Base-by-base conservation (phyloP, 2,797 vertebrate species). In the Micromesistius poutassou region DNA sequence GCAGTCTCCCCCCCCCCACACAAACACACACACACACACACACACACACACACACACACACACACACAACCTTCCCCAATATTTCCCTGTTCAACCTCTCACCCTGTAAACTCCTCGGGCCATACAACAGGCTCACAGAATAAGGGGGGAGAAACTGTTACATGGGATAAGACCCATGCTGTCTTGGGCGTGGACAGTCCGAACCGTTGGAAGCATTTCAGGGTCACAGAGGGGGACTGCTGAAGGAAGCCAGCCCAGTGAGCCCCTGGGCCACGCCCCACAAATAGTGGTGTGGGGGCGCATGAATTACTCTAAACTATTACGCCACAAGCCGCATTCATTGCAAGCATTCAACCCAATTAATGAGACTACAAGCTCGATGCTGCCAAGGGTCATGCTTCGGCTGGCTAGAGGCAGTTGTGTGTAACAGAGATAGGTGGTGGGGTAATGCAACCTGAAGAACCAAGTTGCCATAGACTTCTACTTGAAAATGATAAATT, bases 121-220 rank as follows among this genome's bases (percentile, higher is more conserved):
- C 71, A 19, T 77, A 71, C 30, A 38, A 28, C 46, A 75, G 66
- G 35, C 68, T 42, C 28, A 38, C 68, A 76, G 68, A 71, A 70
- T 70, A 46, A 33, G 30, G 1, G 62, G 62, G 70, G 76, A 42
- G 79, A 82, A 86, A 78, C 50, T 73, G 62, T 79, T 84, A 50
- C 81, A 77, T 79, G 73, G 71, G 68, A 79, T 77, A 62, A 73
- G 77, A 28, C 68, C n/a, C 66, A 7, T 28, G 74, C 74, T 19
- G 31, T 77, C 36, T 0, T 77, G 80, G 85, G 81, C 78, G 83
- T 75, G 81, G 80, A 80, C 36, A 70, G 42, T 71, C 33, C 71
- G 35, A 71, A 1, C 7, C 0, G 5, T 62, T 66, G 1, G 75
- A 68, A 79, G n/a, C 19, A 66, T 42, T 33, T 78, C 72, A 81